Percentiles rank a stretch among this genome's conserved stretches.
phyloP scores from a whole-genome alignment of 2,797 vertebrate species.

The Hirundo rustica region DNA sequence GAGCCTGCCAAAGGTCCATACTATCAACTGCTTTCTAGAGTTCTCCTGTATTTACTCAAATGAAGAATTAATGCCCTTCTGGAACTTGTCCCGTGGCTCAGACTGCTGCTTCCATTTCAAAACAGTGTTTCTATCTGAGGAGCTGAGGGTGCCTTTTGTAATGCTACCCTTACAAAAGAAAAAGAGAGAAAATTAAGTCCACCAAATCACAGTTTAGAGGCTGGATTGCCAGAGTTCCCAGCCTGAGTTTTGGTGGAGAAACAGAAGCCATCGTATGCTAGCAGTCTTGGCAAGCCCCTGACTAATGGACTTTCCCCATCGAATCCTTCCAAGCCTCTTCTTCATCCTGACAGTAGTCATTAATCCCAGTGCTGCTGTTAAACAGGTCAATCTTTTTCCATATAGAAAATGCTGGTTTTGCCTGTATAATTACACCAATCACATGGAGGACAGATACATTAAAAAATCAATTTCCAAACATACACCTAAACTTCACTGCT shows the following conservation, averaged over 20 bases:
- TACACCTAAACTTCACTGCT: not conserved
- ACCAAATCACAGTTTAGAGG: not conserved
- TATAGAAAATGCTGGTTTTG: accelerated
- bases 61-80: not conserved
- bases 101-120: not conserved
- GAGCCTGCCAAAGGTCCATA: not conserved
- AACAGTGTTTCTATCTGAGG: not conserved
- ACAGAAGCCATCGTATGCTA: not conserved
- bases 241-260: not conserved
- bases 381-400: not conserved
- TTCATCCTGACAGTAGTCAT: not conserved
- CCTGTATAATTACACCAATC: no score
- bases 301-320: not conserved
- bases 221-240: not conserved
- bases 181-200: not conserved
- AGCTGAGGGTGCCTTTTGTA: not conserved
- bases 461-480: not conserved
- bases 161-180: not conserved
- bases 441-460: not conserved
- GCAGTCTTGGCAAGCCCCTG: not conserved
- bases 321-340: not conserved
- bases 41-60: not conserved
- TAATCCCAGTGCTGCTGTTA: not conserved
- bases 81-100: not conserved
- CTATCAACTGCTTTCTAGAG: not conserved